A percentile compares a stretch with the other conserved stretches of the same genome.
Conservation (phyloP, 2,797 vertebrate genomes). For the Muraenolepis orangiensis region DNA sequence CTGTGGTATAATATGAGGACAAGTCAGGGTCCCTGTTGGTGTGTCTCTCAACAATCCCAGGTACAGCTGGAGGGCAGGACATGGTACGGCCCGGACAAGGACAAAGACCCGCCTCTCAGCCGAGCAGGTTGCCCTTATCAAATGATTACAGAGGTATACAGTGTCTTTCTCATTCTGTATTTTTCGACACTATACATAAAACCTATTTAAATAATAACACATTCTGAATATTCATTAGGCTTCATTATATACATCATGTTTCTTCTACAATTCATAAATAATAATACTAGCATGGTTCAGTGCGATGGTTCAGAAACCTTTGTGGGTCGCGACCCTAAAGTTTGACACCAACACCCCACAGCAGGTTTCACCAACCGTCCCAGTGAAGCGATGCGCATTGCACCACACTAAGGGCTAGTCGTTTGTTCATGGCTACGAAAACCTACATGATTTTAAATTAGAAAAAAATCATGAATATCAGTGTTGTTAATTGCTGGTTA, state of each 20-base stretch:
- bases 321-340: too few species aligned
- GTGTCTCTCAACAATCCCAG: slow-evolving; percentile 39
- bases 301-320: neutral
- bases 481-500: too few species aligned
- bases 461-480: too few species aligned
- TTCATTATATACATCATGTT: neutral
- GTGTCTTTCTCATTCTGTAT: too few species aligned
- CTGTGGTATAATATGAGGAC: slow-evolving; percentile 42
- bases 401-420: neutral
- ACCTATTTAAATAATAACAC: neutral
- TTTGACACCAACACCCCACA: neutral
- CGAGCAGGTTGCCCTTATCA: neutral
- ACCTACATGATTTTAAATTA: too few species aligned
- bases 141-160: neutral
- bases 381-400: neutral
- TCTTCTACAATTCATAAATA: neutral
- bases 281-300: neutral
- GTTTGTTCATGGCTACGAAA: neutral
- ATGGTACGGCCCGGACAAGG: slow-evolving; percentile 46
- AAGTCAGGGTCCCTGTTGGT: slow-evolving; percentile 31
- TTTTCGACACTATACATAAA: too few species aligned
- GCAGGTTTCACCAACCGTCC: neutral
- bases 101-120: slow-evolving; percentile 28
- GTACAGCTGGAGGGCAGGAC: slow-evolving; percentile 60
- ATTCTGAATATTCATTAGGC: neutral